Evolutionary conservation across 2,113 vertebrate genomes (phyloP).

Genomic region (Heterotilapia buettikoferi): DNA sequence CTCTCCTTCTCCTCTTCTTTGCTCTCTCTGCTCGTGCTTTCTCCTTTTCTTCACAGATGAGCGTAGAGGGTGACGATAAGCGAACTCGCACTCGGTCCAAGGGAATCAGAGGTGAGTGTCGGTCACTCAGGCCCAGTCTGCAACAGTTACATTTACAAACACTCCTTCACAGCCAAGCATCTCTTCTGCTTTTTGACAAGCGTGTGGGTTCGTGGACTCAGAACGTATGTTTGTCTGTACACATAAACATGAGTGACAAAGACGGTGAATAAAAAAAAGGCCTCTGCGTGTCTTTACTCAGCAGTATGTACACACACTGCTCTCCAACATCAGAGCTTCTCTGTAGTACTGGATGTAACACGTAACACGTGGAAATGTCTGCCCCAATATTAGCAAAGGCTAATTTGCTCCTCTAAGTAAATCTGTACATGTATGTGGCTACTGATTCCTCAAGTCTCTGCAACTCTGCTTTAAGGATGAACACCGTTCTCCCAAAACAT

Average conservation of each 20-base stretch:
- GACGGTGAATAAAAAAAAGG: not conserved
- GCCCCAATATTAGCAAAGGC: not conserved
- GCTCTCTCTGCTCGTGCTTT: not conserved
- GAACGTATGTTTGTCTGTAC: not conserved
- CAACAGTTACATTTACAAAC: not conserved
- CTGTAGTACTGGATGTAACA: not conserved
- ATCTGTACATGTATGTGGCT: not conserved
- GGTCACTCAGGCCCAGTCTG: not conserved
- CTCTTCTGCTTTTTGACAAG: not conserved
- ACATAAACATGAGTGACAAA: not conserved
- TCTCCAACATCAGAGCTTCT: not conserved
- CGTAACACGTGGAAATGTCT: not conserved
- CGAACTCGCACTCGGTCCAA: constrained; percentile 90
- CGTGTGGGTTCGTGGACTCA: not conserved
- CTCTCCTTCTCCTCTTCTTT: not conserved
- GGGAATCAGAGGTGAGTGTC: constrained; percentile 84
- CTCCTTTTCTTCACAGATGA: constrained; percentile 80
- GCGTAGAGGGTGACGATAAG: constrained; percentile 87
- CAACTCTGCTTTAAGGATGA: not conserved
- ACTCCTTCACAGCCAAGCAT: not conserved
- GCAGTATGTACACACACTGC: not conserved
- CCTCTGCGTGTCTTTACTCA: not conserved
- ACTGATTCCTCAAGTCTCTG: not conserved
- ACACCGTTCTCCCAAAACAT: not conserved
- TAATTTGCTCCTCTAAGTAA: not conserved